phyloP scores from a whole-genome alignment of 2,888 invertebrate species.

The Metacarcinus magister region DNA sequence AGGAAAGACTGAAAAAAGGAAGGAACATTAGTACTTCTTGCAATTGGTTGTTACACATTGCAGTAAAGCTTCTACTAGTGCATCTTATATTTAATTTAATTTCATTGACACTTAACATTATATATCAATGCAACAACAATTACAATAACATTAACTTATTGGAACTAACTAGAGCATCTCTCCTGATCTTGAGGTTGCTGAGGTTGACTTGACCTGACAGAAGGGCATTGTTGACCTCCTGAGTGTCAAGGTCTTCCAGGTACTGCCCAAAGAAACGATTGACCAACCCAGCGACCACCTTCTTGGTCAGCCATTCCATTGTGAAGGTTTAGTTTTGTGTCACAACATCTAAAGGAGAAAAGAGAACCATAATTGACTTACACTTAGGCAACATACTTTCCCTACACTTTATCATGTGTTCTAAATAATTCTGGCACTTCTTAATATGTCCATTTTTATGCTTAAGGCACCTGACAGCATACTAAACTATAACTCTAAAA shows the following conservation, averaged over 20 bases:
- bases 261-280: conserved; percentile 79
- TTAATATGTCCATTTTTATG: too few relatives aligned
- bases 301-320: conserved; percentile 82
- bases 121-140: not conserved
- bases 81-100: too few relatives aligned
- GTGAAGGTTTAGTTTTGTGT: not conserved
- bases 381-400: too few relatives aligned
- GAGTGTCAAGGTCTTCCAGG: conserved; percentile 79
- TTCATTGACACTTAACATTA: too few relatives aligned
- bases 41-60: not conserved
- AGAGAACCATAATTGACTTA: not conserved
- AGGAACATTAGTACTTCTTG: not conserved
- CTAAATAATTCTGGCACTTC: too few relatives aligned
- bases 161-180: conserved; percentile 91
- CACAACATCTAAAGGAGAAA: conserved; percentile 54
- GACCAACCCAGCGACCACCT: conserved; percentile 81
- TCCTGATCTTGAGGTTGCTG: conserved; percentile 90
- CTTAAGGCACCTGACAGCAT: too few relatives aligned
- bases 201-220: conserved; percentile 89
- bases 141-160: not conserved
- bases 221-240: conserved; percentile 80
- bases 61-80: not conserved
- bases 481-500: too few relatives aligned
- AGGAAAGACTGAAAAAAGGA: conserved; percentile 89
- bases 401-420: too few relatives aligned